Evolutionary conservation across 2,888 invertebrate species (phyloP), one percentile per base, ranked within the genome.

Genomic region (Furcula furcula): DNA sequence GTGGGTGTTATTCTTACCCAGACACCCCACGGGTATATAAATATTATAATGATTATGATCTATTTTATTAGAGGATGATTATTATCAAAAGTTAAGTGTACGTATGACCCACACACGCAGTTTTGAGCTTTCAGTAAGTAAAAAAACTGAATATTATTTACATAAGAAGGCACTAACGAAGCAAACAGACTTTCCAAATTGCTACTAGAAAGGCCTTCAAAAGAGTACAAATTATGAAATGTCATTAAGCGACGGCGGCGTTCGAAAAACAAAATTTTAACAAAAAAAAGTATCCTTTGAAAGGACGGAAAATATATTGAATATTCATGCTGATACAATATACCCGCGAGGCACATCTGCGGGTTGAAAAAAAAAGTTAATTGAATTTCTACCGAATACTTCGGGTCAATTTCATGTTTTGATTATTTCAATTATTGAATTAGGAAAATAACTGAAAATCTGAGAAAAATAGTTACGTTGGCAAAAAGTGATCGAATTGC

Each of bases 321-420:
- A 61, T 63, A 61, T 61, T 61, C 60, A 61, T 61, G 46, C 46
- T 46, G 42, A 30, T 52, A 36, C 47, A 50, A 50, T 52, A 49
- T 34, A 42, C 45, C 55, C 34, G 18, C 5, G 34, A 36, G 46
- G 48, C 36, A 36, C 35, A 31, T 35, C 49, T 36, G 48, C 12
- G 40, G 39, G 31, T 31, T 31, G 15, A 35, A 49, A 23, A 56
- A 49, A 59, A 56, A 57, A 41, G 41, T 53, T 63, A 60, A 63
- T 63, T 61, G 57, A 61, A 60, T 61, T 61, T 63, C 31, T 36
- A 51, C 53, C 43, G 50, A 53, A 54, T 53, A 53, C 51, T 59
- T 53, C 34, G 29, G 30, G 47, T 40, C 38, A 50, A 51, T 59
- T 55, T 47, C n/a, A n/a, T n/a, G n/a, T n/a, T n/a, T n/a, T n/a